Percentiles rank a stretch among this genome's conserved stretches.
These are phyloP conservation scores for Polymixis flavicincta DNA, from an alignment of 2,888 invertebrate genomes.

Conservation along the genomic window DNA sequence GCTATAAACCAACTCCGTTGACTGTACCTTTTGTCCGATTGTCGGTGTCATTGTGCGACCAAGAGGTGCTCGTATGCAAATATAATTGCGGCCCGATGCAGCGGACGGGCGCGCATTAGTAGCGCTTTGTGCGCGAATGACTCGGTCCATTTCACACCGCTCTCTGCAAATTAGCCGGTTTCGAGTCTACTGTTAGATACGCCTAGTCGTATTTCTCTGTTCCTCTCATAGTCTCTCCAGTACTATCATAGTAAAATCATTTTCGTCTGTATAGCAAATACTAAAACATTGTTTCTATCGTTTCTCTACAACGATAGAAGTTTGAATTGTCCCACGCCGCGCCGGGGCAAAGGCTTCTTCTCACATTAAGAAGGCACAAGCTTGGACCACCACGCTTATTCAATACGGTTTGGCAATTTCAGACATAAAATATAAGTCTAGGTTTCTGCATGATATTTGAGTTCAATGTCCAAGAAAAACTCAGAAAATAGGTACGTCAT, in stretches of 20 bases:
- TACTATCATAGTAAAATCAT: slow-evolving; percentile 48
- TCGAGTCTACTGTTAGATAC: slow-evolving; percentile 75
- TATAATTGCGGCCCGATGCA: slow-evolving; percentile 86
- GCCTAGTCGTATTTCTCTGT: slow-evolving; percentile 72
- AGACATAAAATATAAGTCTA: too few relatives aligned
- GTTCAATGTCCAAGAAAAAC: background rate
- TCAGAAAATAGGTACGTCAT: background rate
- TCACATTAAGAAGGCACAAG: background rate
- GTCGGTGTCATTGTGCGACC: slow-evolving; percentile 73
- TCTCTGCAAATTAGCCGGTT: slow-evolving; percentile 84
- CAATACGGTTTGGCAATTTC: background rate
- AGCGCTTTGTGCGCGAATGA: slow-evolving; percentile 86
- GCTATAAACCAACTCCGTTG: slow-evolving; percentile 68
- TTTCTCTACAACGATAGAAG: background rate
- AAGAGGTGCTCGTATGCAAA: slow-evolving; percentile 85
- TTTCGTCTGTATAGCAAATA: slow-evolving; percentile 14
- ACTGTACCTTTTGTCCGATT: slow-evolving; percentile 74
- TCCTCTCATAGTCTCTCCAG: slow-evolving; percentile 56
- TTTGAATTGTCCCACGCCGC: background rate
- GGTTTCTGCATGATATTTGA: background rate
- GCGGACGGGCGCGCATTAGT: slow-evolving; percentile 85
- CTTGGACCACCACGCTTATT: too few relatives aligned
- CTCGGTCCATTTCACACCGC: slow-evolving; percentile 87
- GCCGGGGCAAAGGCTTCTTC: background rate
- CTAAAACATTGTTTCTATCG: background rate